Evolutionary conservation across 1,140 invertebrate species (phyloP), one percentile per base, ranked within the genome.

Genomic region (Platyscapa corneri): DNA sequence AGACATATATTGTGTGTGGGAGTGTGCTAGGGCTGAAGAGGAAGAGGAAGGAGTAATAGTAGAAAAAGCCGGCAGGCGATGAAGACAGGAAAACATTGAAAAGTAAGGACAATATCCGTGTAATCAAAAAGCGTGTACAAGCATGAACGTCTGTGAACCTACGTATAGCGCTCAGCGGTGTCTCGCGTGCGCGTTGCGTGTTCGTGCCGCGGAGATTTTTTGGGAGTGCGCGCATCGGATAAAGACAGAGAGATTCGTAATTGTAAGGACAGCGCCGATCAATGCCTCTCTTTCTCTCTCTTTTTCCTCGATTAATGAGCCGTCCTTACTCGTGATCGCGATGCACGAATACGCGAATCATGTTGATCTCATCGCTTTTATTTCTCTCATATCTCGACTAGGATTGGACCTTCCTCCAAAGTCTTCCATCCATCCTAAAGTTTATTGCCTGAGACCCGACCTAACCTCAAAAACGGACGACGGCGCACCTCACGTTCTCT

Each of bases 31-130:
- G 34, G 37, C 37, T 5, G 37, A n/a, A 20, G 18, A 74, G 34
- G 70, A 42, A 37, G 32, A 37, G 70, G 39, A 75, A 34, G 74
- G 34, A n/a, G n/a, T n/a, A n/a, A n/a, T n/a, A n/a, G 18, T 39
- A 42, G 37, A n/a, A 74, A 74, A 74, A 74, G 49, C 49, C 75
- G 75, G 75, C 46, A 77, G 75, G 12, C 75, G 27, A 77, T 56
- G 75, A 23, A 30, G 27, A 56, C 46, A 30, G 32, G 30, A 34
- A 56, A 42, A 34, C 46, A 34, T 1, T 56, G 46, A 74, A 39
- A 42, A 42, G 70, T 42, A 74, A 74, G 70, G 39, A 74, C 27
- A 23, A 70, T 34, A 14, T 16, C 16, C 8, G 49, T 27, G 56
- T 46, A 46, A 46, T 27, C 56, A 23, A 5, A 53, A 18, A 7